Base-by-base conservation (phyloP, 2,888 invertebrate genomes). In the Cinara cedri region DNA sequence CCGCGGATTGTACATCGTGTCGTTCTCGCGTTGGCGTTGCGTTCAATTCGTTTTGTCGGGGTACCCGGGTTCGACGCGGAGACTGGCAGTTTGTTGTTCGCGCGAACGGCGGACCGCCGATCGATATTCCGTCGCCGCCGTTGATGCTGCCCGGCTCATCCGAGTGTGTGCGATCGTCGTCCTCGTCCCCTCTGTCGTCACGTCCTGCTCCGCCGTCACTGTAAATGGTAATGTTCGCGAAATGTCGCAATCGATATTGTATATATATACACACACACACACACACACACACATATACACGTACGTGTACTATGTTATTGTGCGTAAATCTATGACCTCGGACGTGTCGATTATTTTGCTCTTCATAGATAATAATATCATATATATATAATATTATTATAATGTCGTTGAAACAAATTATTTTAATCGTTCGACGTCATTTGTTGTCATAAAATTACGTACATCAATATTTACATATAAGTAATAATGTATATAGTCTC, bases 211-310 rank as follows among this genome's bases (percentile, higher is more conserved):
- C 1, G 11, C 34, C 16, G 63, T 57, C 42, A 19, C 76, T 68
- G 68, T 68, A 78, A 78, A 78, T 68, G 76, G 76, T 76, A 68
- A 68, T 68, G 55, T 57, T 60, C 42, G 63, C 60, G 72, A 24
- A 72, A 57, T 60, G 44, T 72, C 57, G 71, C 72, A 72, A 49
- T 49, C 49, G 14, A 19, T 71, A 24, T 46, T 44, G 19, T 21
- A 13, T 8, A 19, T 10, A 1, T 42, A 16, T 10, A 14, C 16
- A 6, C 26, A 0, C n/a, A 26, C 16, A 8, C 42, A 13, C 24
- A 8, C 24, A 14, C 14, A 0, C 19, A 19, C 19, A n/a, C 13
- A 8, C 16, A 3, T 10, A 24, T 14, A 10, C 8, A 14, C 3
- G 13, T 14, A 24, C 21, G 1, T 1, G 8, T n/a, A 26, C 26